These are phyloP conservation scores for Noctua comes DNA, from an alignment of 2,888 invertebrate species.

Conservation along the genomic window DNA sequence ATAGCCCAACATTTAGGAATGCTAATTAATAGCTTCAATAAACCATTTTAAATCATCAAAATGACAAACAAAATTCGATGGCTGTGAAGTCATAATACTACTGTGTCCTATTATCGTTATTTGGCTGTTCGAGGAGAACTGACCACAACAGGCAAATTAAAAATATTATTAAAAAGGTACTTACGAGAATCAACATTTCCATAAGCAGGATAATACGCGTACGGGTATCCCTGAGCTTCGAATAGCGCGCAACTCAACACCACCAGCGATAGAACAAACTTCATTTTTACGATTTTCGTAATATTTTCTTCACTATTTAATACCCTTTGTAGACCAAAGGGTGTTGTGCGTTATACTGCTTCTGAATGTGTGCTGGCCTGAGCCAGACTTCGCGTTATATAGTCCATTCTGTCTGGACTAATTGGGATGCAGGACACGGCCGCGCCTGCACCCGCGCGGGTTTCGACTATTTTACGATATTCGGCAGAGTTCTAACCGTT, in stretches of 20 bases:
- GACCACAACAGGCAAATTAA: not conserved
- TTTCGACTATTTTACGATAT: slow-evolving; percentile 79
- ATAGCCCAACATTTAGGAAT: not conserved
- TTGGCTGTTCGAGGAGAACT: not conserved
- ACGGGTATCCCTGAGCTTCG: slow-evolving; percentile 80
- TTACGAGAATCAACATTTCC: slow-evolving; percentile 85
- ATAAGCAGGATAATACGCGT: slow-evolving; percentile 81
- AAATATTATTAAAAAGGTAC: slow-evolving; percentile 63
- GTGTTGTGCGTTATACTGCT: slow-evolving; percentile 77
- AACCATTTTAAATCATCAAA: not conserved
- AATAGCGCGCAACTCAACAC: slow-evolving; percentile 77
- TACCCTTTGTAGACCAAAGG: slow-evolving; percentile 72
- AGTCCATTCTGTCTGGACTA: slow-evolving; percentile 80
- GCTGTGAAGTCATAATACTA: not conserved
- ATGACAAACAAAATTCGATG: not conserved
- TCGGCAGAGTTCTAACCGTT: slow-evolving; percentile 84
- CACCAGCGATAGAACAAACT: slow-evolving; percentile 74
- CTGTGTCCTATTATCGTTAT: not conserved
- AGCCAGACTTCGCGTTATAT: slow-evolving; percentile 81
- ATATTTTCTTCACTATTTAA: slow-evolving; percentile 63
- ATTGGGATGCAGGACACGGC: slow-evolving; percentile 85
- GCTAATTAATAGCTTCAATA: not conserved
- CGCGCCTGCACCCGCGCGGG: slow-evolving; percentile 76
- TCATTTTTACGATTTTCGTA: slow-evolving; percentile 73
- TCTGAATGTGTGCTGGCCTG: slow-evolving; percentile 76